These are phyloP conservation scores for Orthosia gracilis DNA, from an alignment of 2,888 invertebrate species.

Conservation along the genomic window DNA sequence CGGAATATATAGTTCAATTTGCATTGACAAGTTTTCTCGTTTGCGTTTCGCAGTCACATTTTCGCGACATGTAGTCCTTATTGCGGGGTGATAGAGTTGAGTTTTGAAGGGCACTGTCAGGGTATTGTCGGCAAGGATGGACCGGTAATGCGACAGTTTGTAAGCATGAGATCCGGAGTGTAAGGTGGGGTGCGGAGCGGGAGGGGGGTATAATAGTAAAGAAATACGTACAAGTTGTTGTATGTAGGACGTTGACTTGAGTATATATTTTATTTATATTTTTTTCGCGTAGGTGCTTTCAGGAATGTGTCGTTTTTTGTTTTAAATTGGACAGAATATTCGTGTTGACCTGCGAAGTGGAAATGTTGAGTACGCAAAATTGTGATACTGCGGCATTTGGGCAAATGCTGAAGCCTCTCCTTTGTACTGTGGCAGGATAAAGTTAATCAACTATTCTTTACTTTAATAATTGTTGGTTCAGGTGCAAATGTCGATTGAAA, in stretches of 20 bases:
- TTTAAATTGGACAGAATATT: slow-evolving; percentile 50
- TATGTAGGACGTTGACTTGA: slow-evolving; percentile 83
- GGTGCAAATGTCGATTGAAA: slow-evolving; percentile 6
- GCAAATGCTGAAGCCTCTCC: background rate
- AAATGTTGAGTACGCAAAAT: slow-evolving; percentile 1
- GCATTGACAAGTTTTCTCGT: slow-evolving; percentile 65
- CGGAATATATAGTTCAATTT: slow-evolving; percentile 76
- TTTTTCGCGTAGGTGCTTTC: slow-evolving; percentile 68
- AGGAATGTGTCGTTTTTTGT: slow-evolving; percentile 51
- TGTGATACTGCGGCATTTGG: slow-evolving; percentile 18
- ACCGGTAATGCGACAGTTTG: slow-evolving; percentile 90
- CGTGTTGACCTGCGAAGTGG: slow-evolving; percentile 35
- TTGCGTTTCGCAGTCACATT: slow-evolving; percentile 66
- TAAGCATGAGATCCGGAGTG: slow-evolving; percentile 89
- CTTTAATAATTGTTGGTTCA: background rate
- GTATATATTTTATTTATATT: slow-evolving; percentile 82
- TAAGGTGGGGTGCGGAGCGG: slow-evolving; percentile 69
- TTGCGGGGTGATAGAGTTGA: slow-evolving; percentile 72
- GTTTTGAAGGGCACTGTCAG: slow-evolving; percentile 72
- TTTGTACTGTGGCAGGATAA: background rate
- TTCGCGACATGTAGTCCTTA: slow-evolving; percentile 68
- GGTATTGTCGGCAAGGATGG: slow-evolving; percentile 84
- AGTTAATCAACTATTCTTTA: background rate
- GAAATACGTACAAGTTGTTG: slow-evolving; percentile 85
- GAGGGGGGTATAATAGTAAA: slow-evolving; percentile 80